A percentile compares a stretch with the other conserved stretches of the same genome.
Conservation (phyloP, 2,888 invertebrate genomes). For the Tanaodytes sp. region DNA sequence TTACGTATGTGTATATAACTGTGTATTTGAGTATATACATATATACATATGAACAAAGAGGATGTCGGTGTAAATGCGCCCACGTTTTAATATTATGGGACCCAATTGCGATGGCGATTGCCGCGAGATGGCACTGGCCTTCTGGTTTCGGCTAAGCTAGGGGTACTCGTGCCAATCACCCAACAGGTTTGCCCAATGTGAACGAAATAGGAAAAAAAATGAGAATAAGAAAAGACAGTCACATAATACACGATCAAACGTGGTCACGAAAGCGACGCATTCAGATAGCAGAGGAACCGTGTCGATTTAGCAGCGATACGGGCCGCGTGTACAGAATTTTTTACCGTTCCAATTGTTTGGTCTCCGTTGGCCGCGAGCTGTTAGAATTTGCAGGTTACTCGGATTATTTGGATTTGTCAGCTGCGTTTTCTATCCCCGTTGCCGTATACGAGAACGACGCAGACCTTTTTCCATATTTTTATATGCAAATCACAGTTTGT, state of each 20-base stretch:
- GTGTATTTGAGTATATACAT: slow-evolving; percentile 31
- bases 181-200: slow-evolving; percentile 8
- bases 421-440: slow-evolving; percentile 21
- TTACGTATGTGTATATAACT: background rate
- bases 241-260: no score
- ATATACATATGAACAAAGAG: slow-evolving; percentile 20
- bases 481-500: slow-evolving; percentile 15
- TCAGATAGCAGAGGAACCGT: no score
- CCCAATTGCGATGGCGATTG: slow-evolving; percentile 3
- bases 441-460: slow-evolving; percentile 30
- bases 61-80: background rate
- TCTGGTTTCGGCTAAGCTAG: slow-evolving; percentile 11
- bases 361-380: background rate
- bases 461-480: slow-evolving; percentile 31
- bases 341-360: slow-evolving; percentile 10
- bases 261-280: background rate
- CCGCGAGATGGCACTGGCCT: background rate
- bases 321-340: slow-evolving; percentile 14
- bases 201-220: no score
- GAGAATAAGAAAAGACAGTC: no score
- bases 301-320: no score
- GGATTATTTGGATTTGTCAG: no score
- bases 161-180: slow-evolving; percentile 38
- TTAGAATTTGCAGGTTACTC: slow-evolving; percentile 1
- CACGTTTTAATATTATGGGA: background rate